Conservation (phyloP, 1,140 invertebrate species). For the Drosophila sechellia region DNA sequence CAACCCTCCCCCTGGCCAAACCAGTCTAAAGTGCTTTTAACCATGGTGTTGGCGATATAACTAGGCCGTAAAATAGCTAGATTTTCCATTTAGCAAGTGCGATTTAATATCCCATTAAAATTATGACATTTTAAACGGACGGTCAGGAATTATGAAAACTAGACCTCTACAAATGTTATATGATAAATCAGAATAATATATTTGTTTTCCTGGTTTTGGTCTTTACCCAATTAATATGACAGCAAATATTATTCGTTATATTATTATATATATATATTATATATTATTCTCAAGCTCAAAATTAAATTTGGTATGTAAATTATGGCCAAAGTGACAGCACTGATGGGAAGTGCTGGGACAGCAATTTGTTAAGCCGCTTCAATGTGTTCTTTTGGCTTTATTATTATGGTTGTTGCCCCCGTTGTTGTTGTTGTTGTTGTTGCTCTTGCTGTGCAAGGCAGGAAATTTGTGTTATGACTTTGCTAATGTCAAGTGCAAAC, state of each 20-base stretch:
- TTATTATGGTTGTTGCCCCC: conserved; percentile 39
- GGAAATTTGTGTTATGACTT: conserved; percentile 80
- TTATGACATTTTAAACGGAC: not conserved
- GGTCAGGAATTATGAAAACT: too few relatives aligned
- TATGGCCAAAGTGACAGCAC: conserved; percentile 9
- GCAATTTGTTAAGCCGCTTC: conserved; percentile 64
- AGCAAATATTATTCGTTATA: too few relatives aligned
- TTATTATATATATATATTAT: too few relatives aligned
- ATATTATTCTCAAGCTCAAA: too few relatives aligned
- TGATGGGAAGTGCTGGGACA: conserved; percentile 27
- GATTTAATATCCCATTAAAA: not conserved
- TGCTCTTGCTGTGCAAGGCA: conserved; percentile 57
- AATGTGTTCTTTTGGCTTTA: conserved; percentile 24
- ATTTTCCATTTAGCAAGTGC: not conserved
- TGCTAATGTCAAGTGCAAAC: conserved; percentile 81
- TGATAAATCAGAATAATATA: too few relatives aligned
- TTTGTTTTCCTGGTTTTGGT: too few relatives aligned
- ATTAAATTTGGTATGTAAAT: too few relatives aligned
- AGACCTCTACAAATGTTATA: too few relatives aligned
- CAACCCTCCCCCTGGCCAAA: not conserved
- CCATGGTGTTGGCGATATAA: conserved; percentile 13
- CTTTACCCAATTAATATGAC: too few relatives aligned
- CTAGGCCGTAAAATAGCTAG: conserved; percentile 16
- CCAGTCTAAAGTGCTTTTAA: conserved; percentile 58
- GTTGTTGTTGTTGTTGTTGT: conserved; percentile 7